Evolutionary conservation across 1,140 invertebrate species (phyloP).

Genomic region (Solenopsis invicta): DNA sequence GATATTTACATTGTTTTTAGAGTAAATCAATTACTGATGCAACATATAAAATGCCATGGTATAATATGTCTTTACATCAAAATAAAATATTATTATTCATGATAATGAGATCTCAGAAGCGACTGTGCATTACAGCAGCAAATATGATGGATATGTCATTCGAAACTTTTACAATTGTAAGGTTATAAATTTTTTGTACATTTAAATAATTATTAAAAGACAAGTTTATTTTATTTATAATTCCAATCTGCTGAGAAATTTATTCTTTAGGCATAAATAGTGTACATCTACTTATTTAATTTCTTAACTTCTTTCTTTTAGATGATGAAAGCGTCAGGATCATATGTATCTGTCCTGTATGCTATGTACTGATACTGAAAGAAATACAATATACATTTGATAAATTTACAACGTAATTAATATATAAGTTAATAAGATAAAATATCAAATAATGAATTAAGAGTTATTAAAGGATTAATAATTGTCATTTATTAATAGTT

Average conservation of each 20-base stretch:
- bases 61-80: not conserved
- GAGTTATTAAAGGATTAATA: not conserved
- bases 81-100: constrained; percentile 14
- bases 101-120: constrained; percentile 43
- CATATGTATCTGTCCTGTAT: constrained; percentile 49
- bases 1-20: not conserved
- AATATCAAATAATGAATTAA: not conserved
- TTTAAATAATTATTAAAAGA: not conserved
- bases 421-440: not conserved
- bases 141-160: constrained; percentile 35
- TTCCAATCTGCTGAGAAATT: not conserved
- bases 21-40: constrained; percentile 15
- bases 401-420: not conserved
- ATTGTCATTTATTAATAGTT: not conserved
- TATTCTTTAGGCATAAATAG: not conserved
- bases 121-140: constrained; percentile 13
- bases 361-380: constrained; percentile 46
- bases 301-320: constrained; percentile 5
- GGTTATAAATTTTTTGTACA: not conserved
- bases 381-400: not conserved
- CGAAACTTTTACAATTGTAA: constrained; percentile 37
- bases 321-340: constrained; percentile 51
- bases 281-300: not conserved
- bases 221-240: not conserved
- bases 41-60: constrained; percentile 32